Evolutionary conservation across 2,888 invertebrate genomes (phyloP), one percentile per base, ranked within the genome.

Genomic region (Thymelicus lineola): DNA sequence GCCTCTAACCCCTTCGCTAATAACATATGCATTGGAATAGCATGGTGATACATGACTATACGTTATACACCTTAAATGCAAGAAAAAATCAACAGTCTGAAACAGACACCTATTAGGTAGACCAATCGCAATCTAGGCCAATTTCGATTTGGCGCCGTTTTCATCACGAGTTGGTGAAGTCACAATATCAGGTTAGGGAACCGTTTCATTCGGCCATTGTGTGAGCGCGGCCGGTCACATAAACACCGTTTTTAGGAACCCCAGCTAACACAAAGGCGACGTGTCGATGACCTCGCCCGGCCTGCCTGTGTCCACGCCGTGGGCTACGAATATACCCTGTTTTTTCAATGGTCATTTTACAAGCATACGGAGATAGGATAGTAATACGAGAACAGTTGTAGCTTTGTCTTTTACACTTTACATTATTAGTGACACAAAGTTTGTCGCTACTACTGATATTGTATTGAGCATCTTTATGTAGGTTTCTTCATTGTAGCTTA

Each of bases 141-240:
- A 55, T 28, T 35, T 35, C 55, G 35, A 55, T 55, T 55, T 53
- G 28, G 1, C 28, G 55, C 55, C 10, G 55, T 55, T 55, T 17
- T 55, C 55, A 55, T 55, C 14, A 35, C 28, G 35, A 35, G 28
- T 35, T 35, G 14, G 55, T 35, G 35, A 55, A 55, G 55, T 55
- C 55, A 35, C 55, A 55, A 55, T 55, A 57, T 36, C 66, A 36
- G 58, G 36, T 59, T 35, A 55, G 28, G 48, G 59, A 36, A 58
- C 15, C 66, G 66, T 66, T 66, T 66, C 66, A 59, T 59, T 66
- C 17, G 59, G 59, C 48, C 46, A 60, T 67, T 67, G 60, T 66
- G 42, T 53, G 66, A 58, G 50, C 59, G 53, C 67, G 67, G 45
- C 38, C 20, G 63, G 9, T 17, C 67, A 53, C 42, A 67, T 66